Conservation (phyloP, 53 echinoderm and acorn worm genomes). For the Paelopatides confundens region DNA sequence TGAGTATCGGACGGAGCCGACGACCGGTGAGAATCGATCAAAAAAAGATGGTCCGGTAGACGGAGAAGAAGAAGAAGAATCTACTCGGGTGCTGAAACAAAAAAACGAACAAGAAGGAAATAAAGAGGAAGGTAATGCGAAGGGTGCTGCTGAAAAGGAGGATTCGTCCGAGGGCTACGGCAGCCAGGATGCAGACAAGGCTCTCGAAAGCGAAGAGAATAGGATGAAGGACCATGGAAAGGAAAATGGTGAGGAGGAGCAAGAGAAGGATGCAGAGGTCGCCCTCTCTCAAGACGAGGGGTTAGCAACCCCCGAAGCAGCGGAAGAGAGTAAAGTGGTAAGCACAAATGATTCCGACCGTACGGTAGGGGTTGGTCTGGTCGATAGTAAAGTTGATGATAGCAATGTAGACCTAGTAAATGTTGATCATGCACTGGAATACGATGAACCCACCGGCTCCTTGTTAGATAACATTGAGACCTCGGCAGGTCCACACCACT, state of each 20-base stretch:
- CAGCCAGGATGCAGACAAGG: conserved; percentile 42
- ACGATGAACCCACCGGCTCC: background rate
- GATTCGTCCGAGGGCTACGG: conserved; percentile 23
- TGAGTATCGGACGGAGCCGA: background rate
- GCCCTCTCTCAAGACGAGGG: conserved; percentile 30
- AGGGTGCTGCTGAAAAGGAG: conserved; percentile 11
- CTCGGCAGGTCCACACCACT: background rate
- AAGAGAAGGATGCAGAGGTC: background rate
- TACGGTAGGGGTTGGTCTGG: background rate
- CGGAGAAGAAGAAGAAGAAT: background rate
- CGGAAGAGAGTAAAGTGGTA: conserved; percentile 43
- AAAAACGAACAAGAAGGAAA: background rate
- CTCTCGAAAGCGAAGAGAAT: background rate
- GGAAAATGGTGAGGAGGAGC: background rate
- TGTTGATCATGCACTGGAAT: conserved; percentile 3
- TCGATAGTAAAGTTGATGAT: background rate
- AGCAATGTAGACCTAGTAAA: conserved; percentile 32
- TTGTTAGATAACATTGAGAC: background rate
- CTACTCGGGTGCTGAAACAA: background rate
- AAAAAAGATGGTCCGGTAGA: background rate
- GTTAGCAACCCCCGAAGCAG: background rate
- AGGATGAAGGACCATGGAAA: background rate
- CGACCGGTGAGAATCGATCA: background rate
- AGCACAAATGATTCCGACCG: conserved; percentile 32
- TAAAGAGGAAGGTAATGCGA: background rate